These are phyloP conservation scores for Lypha dubia DNA, from an alignment of 2,888 invertebrate genomes.

Conservation along the genomic window DNA sequence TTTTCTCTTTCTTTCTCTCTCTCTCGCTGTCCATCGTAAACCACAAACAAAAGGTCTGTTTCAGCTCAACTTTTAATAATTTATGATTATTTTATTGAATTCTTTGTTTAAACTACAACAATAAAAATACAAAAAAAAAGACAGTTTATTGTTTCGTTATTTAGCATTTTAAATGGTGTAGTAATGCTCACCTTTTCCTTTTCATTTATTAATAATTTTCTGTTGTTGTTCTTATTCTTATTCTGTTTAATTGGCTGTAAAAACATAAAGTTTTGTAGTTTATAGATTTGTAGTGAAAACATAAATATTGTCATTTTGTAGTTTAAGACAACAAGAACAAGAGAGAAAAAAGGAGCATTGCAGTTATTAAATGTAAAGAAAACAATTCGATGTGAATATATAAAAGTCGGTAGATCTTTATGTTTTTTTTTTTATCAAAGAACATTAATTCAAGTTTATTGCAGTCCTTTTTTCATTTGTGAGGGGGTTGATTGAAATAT, in stretches of 20 bases:
- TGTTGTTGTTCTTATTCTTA: too few species aligned
- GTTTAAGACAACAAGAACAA: neutral
- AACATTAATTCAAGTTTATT: constrained; percentile 3
- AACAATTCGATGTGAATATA: constrained; percentile 10
- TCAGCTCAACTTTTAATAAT: constrained; percentile 58
- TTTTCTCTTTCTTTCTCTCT: neutral
- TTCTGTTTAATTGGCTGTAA: constrained; percentile 40
- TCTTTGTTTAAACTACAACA: constrained; percentile 39
- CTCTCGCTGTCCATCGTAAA: neutral
- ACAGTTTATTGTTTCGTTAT: constrained; percentile 58
- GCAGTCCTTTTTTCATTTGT: neutral
- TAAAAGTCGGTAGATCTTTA: constrained; percentile 1
- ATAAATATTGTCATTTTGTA: constrained; percentile 68
- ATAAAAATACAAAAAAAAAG: neutral
- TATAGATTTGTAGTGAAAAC: constrained; percentile 32
- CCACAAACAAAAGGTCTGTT: constrained; percentile 52
- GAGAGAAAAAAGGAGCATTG: neutral
- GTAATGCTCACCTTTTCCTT: constrained; percentile 70
- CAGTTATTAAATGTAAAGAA: neutral
- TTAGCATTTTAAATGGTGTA: constrained; percentile 59
- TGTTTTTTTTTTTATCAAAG: constrained; percentile 11
- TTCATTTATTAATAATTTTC: constrained; percentile 28
- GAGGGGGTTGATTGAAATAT: neutral
- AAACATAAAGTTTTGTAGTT: constrained; percentile 43
- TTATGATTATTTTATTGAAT: constrained; percentile 60